Conservation (phyloP, 2,888 invertebrate species). For the Cheilosia impressa region DNA sequence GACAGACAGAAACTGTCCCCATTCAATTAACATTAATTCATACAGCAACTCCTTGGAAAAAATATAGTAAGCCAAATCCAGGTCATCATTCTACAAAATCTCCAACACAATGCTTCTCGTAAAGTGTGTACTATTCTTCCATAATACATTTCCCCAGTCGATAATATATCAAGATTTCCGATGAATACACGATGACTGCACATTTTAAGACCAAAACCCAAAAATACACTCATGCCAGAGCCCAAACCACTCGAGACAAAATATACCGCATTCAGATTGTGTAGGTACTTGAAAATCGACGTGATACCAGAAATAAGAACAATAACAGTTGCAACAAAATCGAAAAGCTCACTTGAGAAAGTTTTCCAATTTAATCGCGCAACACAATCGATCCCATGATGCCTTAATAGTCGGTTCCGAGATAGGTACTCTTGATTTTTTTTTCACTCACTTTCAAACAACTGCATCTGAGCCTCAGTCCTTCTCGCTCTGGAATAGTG, state of each 20-base stretch:
- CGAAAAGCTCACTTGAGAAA: constrained; percentile 65
- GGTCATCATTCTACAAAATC: neutral
- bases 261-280: constrained; percentile 32
- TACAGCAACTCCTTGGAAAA: too few species aligned
- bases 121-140: neutral
- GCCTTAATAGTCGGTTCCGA: constrained; percentile 34
- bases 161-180: constrained; percentile 1
- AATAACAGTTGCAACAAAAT: constrained; percentile 35
- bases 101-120: neutral
- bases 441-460: neutral
- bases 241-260: constrained; percentile 36
- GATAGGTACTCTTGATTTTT: constrained; percentile 21
- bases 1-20: too few species aligned
- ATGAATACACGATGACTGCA: constrained; percentile 32
- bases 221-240: neutral
- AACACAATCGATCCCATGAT: constrained; percentile 64
- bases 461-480: constrained; percentile 31
- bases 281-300: constrained; percentile 44
- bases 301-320: constrained; percentile 35
- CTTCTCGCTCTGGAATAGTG: neutral
- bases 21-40: too few species aligned
- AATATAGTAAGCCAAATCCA: too few species aligned
- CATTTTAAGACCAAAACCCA: neutral
- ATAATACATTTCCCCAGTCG: constrained; percentile 9
- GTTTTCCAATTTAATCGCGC: constrained; percentile 71